Conservation (phyloP, 2,888 invertebrate genomes). For the Atherix ibis region DNA sequence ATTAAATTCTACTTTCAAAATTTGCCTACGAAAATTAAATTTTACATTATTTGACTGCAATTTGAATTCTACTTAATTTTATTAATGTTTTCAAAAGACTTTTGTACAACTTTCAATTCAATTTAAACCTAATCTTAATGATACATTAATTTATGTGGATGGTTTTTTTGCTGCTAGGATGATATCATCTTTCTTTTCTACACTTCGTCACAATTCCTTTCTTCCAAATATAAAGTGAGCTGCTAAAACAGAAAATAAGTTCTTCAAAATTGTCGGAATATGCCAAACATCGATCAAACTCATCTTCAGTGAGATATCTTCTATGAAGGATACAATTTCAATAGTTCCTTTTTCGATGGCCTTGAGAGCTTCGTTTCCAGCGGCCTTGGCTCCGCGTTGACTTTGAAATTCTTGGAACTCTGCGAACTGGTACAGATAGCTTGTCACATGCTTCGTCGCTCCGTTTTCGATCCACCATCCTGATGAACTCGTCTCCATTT, state of each 20-base stretch:
- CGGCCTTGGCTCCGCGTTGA: neutral
- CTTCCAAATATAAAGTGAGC: too few relatives aligned
- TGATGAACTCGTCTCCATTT: neutral
- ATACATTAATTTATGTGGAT: too few relatives aligned
- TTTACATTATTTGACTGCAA: too few relatives aligned
- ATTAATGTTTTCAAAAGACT: too few relatives aligned
- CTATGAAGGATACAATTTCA: neutral
- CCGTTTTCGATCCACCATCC: neutral
- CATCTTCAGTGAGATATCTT: neutral
- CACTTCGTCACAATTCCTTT: too few relatives aligned
- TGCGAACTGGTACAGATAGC: neutral
- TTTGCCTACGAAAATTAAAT: too few relatives aligned
- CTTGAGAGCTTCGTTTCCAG: neutral
- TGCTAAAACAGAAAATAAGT: neutral
- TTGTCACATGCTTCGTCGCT: neutral
- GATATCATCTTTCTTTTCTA: too few relatives aligned
- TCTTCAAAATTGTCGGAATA: neutral
- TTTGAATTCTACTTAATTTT: too few relatives aligned
- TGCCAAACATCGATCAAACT: neutral
- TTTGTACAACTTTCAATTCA: too few relatives aligned
- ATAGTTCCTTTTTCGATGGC: neutral
- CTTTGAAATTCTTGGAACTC: neutral
- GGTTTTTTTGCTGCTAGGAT: too few relatives aligned
- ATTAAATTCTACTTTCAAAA: too few relatives aligned
- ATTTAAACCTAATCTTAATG: too few relatives aligned